Evolutionary conservation across 2,113 vertebrate species (phyloP), one percentile per base, ranked within the genome.

Genomic region (Cercopithecus mona): DNA sequence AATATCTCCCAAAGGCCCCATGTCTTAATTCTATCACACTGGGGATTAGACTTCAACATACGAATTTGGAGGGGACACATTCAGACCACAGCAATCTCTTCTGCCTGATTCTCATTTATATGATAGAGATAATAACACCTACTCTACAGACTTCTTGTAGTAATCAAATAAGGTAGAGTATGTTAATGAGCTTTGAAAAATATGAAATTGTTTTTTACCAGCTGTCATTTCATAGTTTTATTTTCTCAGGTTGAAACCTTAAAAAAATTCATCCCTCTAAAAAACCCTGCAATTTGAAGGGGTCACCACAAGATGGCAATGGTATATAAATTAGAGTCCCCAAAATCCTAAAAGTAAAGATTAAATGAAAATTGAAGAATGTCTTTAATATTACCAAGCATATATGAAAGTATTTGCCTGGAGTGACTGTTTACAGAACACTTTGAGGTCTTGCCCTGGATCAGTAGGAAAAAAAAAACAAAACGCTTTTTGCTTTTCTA

Each of bases 301-400:
- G 90, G 3, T 84, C 3, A 27, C 94, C 94, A 90, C 90, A 80
- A 97, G 88, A 84, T 96, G 84, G 95, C 91, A 87, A 90, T 50
- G 32, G 73, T 23, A 57, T 85, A 52, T 64, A 95, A 73, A 95
- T 88, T 50, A 78, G 64, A 64, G 8, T 50, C 25, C 23, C 25
- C 3, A 14, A 80, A 55, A 70, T 32, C 64, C 72, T 38, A 50
- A 50, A 55, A 75, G 38, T 66, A 92, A 82, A n/a, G 18, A 90
- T 79, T 30, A 90, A 96, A 82, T 50, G 5, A 68, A 84, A 95
- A 93, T 73, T 13, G 27, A 81, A 88, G 40, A 57, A 48, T 25
- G 80, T 52, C 22, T n/a, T 87, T n/a, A n/a, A 48, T 32, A 84
- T 72, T 88, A 59, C 72, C n/a, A 82, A 25, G 40, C 87, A 78